These are phyloP conservation scores for Proctacanthus coquilletti DNA, from an alignment of 1,140 invertebrate genomes.

Conservation along the genomic window DNA sequence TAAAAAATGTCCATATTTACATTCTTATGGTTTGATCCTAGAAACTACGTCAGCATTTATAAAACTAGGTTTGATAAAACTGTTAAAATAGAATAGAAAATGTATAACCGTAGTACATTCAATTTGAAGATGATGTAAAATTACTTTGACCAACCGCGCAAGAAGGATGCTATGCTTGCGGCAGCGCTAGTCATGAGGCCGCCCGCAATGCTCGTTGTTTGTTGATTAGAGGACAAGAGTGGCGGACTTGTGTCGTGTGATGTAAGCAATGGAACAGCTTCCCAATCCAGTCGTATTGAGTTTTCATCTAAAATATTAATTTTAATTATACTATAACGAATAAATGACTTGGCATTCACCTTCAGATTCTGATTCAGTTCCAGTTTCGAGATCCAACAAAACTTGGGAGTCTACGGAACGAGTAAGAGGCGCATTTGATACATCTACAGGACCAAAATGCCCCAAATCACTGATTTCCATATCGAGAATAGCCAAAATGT, in stretches of 20 bases:
- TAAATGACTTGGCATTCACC: slow-evolving; percentile 9
- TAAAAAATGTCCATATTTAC: too few relatives aligned
- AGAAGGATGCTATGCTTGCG: slow-evolving; percentile 45
- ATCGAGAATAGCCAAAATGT: slow-evolving; percentile 54
- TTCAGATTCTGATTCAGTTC: slow-evolving; percentile 49
- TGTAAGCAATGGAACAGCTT: slow-evolving; percentile 43
- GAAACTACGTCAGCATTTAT: too few relatives aligned
- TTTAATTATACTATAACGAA: background rate
- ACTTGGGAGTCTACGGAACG: slow-evolving; percentile 42
- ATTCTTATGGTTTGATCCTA: too few relatives aligned
- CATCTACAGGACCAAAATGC: slow-evolving; percentile 29
- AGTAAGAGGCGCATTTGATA: slow-evolving; percentile 21
- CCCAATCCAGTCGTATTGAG: slow-evolving; percentile 47
- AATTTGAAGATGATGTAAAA: too few relatives aligned
- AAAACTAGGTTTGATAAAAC: too few relatives aligned
- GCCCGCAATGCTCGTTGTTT: slow-evolving; percentile 41
- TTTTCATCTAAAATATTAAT: slow-evolving; percentile 35
- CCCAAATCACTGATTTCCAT: slow-evolving; percentile 48
- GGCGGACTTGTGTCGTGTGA: slow-evolving; percentile 22
- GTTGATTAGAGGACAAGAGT: slow-evolving; percentile 29
- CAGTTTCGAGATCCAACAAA: slow-evolving; percentile 39
- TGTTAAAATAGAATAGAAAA: too few relatives aligned
- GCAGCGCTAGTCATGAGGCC: slow-evolving; percentile 46
- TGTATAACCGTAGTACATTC: too few relatives aligned
- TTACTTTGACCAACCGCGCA: slow-evolving; percentile 37